Conservation (phyloP, 2,797 vertebrate species). For the Ataeniobius toweri region DNA sequence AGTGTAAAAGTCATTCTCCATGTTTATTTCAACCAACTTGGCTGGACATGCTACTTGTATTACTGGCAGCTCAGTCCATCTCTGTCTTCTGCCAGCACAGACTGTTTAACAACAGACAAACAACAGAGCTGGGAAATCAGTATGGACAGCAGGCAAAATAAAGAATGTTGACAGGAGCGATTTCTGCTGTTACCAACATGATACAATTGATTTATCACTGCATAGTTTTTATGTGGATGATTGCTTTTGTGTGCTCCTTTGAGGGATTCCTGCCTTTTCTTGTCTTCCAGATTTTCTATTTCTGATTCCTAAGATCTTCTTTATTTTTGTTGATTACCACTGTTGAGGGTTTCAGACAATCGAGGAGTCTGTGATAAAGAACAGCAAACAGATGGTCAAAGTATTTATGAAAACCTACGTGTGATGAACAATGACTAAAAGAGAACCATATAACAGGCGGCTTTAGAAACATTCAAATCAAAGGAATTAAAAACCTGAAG, state of each 20-base stretch:
- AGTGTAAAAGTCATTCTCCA: neutral
- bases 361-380: neutral
- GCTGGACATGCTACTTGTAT: neutral
- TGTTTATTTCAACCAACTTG: neutral
- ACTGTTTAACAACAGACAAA: slow-evolving; percentile 4
- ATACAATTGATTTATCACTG: neutral
- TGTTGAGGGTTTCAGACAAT: neutral
- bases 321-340: neutral
- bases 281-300: neutral
- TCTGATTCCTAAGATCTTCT: neutral
- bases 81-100: neutral
- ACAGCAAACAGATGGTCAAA: neutral
- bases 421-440: neutral
- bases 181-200: neutral
- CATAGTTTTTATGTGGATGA: neutral
- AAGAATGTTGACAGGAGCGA: neutral
- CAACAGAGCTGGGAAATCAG: slow-evolving; percentile 8
- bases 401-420: neutral
- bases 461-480: neutral
- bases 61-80: slow-evolving; percentile 1
- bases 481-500: neutral
- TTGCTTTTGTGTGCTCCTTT: slow-evolving; percentile 5
- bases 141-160: slow-evolving; percentile 5
- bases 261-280: neutral
- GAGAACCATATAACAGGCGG: neutral